A percentile compares a stretch with the other conserved stretches of the same genome.
phyloP scores from a whole-genome alignment of 2,797 vertebrate genomes.

The Hirundo rustica region DNA sequence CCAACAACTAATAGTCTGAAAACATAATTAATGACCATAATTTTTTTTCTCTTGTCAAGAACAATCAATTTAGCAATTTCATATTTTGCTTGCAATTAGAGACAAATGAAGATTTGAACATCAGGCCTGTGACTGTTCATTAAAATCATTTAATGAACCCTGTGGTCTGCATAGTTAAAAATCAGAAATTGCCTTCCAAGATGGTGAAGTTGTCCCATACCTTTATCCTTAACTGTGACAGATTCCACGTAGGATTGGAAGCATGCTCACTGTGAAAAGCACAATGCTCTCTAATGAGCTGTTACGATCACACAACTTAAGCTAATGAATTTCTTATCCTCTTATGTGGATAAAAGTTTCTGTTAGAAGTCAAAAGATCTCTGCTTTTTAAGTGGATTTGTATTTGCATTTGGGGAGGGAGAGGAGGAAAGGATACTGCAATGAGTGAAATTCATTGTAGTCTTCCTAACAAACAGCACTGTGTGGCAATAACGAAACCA shows the following conservation, averaged over 20 bases:
- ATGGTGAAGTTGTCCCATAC: conserved; percentile 16
- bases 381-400: conserved; percentile 35
- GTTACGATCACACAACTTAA: conserved; percentile 22
- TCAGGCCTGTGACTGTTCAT: conserved; percentile 28
- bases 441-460: background rate
- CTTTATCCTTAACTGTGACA: conserved; percentile 52
- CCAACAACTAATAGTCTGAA: background rate
- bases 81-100: conserved; percentile 14
- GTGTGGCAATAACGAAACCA: background rate
- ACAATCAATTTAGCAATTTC: background rate
- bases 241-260: background rate
- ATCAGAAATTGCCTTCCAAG: background rate
- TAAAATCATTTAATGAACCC: conserved; percentile 36
- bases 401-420: background rate
- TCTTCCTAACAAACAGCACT: background rate
- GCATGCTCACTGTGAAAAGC: background rate
- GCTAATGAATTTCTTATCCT: conserved; percentile 59
- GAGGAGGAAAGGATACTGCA: background rate
- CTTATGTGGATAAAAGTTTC: conserved; percentile 42
- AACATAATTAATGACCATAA: background rate
- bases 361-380: conserved; percentile 42
- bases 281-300: conserved; percentile 42
- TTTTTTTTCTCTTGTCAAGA: conserved; percentile 19
- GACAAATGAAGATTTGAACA: conserved; percentile 8
- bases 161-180: conserved; percentile 38